Evolutionary conservation across 2,113 vertebrate species (phyloP), one percentile per base, ranked within the genome.

Genomic region (Jacana jacana): DNA sequence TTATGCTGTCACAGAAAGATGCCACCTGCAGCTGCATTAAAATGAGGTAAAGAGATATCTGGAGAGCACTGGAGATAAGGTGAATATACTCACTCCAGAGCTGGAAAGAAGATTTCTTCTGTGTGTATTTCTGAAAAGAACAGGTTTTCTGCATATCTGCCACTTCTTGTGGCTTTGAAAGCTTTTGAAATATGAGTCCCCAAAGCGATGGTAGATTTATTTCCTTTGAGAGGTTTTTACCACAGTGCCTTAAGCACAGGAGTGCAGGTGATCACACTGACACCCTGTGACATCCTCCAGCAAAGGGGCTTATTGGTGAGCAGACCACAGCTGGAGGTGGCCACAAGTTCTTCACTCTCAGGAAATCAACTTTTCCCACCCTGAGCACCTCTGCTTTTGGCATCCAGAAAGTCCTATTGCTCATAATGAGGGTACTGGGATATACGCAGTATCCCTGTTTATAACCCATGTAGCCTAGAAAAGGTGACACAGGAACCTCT

Each of bases 311-410:
- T 4, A 7, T 11, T 46, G 3, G 1, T 1, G 40, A 55, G 49
- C 11, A 16, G 30, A 15, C 48, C n/a, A 7, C 0, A 27, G 39
- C 63, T 55, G 69, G 40, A 20, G 10, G 70, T 30, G 77, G 44
- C 31, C 63, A 12, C 4, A 10, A 20, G 40, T 37, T 76, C 40
- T 22, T 46, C n/a, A 46, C n/a, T 24, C 30, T 8, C n/a, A 48
- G 44, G 52, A 46, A 39, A 33, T 22, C 46, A 16, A 31, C 35
- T 25, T 57, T 75, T 44, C 10, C 33, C 24, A 5, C 12, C 4
- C 24, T 0, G 0, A 4, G 10, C 30, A 14, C 19, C 23, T 55
- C 37, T 66, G 57, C 71, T 71, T 40, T 23, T 0, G 0, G 46
- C 17, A 5, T 73, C 31, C 73, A n/a, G 13, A 8, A 27, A 30